Conservation (phyloP, 2,888 invertebrate species). For the Lasioglossum lativentre region DNA sequence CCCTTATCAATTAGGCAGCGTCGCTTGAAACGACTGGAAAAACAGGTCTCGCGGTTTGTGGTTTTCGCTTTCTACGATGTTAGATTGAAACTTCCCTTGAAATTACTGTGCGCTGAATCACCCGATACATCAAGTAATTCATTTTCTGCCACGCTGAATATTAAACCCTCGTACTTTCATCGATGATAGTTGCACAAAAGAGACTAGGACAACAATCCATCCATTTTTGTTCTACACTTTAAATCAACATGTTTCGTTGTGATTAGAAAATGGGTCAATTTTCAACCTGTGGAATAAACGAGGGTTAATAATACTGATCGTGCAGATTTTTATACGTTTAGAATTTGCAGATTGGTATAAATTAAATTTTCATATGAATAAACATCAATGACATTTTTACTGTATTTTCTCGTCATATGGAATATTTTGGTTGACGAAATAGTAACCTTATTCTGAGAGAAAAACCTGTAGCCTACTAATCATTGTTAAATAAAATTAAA, state of each 20-base stretch:
- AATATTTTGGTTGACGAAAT: no score
- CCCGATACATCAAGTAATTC: not conserved
- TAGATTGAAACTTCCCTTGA: not conserved
- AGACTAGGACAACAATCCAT: not conserved
- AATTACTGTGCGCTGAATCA: not conserved
- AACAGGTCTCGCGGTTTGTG: not conserved
- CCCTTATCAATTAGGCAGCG: slow-evolving; percentile 6
- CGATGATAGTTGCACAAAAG: not conserved
- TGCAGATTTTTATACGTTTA: no score
- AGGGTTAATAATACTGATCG: no score
- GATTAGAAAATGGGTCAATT: not conserved
- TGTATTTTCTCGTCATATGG: no score
- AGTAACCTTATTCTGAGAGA: no score
- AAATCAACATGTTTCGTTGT: not conserved
- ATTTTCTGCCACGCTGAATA: not conserved
- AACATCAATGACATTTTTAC: no score
- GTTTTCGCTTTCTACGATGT: not conserved
- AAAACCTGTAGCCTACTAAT: no score
- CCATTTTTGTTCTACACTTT: not conserved
- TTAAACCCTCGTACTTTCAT: not conserved
- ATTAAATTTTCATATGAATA: no score
- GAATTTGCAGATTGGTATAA: no score
- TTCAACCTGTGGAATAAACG: no score
- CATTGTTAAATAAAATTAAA: no score
- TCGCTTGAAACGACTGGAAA: not conserved